Evolutionary conservation across 2,113 vertebrate species (phyloP).

Genomic region (Atrichornis clamosus): DNA sequence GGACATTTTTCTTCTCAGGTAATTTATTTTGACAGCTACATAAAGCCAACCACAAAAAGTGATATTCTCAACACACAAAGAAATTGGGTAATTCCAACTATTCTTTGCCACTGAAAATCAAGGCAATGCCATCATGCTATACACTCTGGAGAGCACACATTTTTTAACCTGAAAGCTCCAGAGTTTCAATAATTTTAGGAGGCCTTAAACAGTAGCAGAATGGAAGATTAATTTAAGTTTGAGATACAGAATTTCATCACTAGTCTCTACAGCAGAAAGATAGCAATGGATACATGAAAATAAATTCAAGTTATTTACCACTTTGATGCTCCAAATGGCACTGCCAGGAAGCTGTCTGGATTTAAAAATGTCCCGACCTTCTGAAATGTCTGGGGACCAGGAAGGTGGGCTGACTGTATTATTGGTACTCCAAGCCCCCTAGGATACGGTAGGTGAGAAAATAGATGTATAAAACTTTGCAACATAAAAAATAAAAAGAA

Average conservation of each 20-base stretch:
- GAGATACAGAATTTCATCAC: constrained; percentile 38
- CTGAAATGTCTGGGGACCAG: constrained; percentile 91
- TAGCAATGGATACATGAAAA: constrained; percentile 70
- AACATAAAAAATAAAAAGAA: constrained; percentile 76
- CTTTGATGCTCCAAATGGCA: constrained; percentile 94
- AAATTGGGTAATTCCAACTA: not conserved
- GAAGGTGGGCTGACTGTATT: constrained; percentile 91
- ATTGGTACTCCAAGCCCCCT: constrained; percentile 94
- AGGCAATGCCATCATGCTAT: not conserved
- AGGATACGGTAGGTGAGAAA: constrained; percentile 85
- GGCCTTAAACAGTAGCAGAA: not conserved
- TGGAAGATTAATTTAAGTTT: constrained; percentile 6
- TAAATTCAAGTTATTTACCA: constrained; percentile 93
- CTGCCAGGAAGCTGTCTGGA: constrained; percentile 84
- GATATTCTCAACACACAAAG: not conserved
- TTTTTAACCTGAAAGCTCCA: constrained; percentile 1
- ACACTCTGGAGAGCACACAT: not conserved
- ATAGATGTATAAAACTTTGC: constrained; percentile 90
- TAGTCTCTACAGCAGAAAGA: constrained; percentile 62
- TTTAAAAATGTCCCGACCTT: constrained; percentile 91
- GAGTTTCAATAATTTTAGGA: not conserved
- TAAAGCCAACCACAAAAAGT: constrained; percentile 1
- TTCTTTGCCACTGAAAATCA: not conserved
- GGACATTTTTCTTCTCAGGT: not conserved
- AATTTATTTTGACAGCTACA: not conserved